Base-by-base conservation (phyloP, 2,797 vertebrate genomes). In the Sebastes matsubarae region DNA sequence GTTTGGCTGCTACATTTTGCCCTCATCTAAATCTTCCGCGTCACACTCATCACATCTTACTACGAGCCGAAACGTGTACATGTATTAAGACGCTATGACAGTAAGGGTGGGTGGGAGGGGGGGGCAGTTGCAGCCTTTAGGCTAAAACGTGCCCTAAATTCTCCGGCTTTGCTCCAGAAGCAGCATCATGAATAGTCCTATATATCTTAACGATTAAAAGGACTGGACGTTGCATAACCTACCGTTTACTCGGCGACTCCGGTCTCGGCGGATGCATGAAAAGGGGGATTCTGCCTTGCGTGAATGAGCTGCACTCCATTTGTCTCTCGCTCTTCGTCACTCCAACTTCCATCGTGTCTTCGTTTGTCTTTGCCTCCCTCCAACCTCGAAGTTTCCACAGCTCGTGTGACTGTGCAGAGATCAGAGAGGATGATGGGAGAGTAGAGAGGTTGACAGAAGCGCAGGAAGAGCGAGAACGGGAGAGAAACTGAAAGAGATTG, bases 121-220 rank as follows among this genome's bases (percentile, higher is more conserved):
- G 69, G 69, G 70, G 78, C 68, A 50, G 57, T 72, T 54, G 29
- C 22, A 73, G 88, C 92, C 94, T 90, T 85, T 0, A 91, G 94
- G 94, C 91, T 86, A 87, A 82, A 89, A 84, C 32, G 20, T 94
- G 94, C 86, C 91, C 94, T 93, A 91, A 91, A 94, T 95, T 61
- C 89, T 72, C 57, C 59, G 8, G 63, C 90, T 79, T 78, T 79
- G 81, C 84, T 87, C 78, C 59, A 81, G 76, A 77, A 81, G 80
- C 83, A 72, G 85, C 83, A 52, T 86, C 75, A 46, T 67, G 66
- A 87, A 73, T 13, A 14, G 82, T 60, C 80, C 63, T 87, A 75
- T 76, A 64, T 46, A 90, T 92, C 86, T 36, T 74, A 81, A 86
- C 24, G 24, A 88, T 90, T 85, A 91, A 64, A 92, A 86, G 89